Percentiles rank a stretch among this genome's conserved stretches.
These are phyloP conservation scores for Crotalus helleri DNA, from an alignment of 2,113 vertebrate species.

Conservation along the genomic window DNA sequence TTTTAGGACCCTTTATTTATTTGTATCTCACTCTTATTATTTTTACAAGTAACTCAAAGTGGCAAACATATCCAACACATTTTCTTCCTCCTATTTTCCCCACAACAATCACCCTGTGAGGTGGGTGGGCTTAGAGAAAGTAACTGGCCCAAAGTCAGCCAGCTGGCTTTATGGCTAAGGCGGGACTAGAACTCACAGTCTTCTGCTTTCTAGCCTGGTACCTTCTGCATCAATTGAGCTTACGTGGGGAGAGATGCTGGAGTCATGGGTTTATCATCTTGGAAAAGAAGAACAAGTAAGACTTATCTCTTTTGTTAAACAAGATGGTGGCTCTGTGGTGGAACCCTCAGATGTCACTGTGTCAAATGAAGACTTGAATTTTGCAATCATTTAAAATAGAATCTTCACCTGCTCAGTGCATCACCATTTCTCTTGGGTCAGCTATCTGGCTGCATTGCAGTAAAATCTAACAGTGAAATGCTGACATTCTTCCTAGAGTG, in stretches of 20 bases:
- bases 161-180: not conserved
- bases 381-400: conserved; percentile 57
- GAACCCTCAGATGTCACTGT: not conserved
- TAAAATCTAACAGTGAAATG: not conserved
- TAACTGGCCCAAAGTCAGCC: not conserved
- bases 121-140: not conserved
- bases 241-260: not conserved
- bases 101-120: not conserved
- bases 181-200: not conserved
- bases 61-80: not conserved
- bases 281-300: not conserved
- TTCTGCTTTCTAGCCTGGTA: not conserved
- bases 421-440: conserved; percentile 7
- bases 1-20: not conserved
- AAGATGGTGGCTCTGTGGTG: conserved; percentile 2
- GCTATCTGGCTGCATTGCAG: conserved; percentile 58
- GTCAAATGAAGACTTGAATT: conserved; percentile 48
- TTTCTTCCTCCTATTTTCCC: not conserved
- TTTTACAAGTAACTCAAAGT: not conserved
- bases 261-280: not conserved
- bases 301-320: not conserved
- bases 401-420: conserved; percentile 64
- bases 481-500: not conserved
- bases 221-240: not conserved
- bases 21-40: not conserved